Conservation (phyloP, 2,888 invertebrate species). For the Cistogaster globosa region DNA sequence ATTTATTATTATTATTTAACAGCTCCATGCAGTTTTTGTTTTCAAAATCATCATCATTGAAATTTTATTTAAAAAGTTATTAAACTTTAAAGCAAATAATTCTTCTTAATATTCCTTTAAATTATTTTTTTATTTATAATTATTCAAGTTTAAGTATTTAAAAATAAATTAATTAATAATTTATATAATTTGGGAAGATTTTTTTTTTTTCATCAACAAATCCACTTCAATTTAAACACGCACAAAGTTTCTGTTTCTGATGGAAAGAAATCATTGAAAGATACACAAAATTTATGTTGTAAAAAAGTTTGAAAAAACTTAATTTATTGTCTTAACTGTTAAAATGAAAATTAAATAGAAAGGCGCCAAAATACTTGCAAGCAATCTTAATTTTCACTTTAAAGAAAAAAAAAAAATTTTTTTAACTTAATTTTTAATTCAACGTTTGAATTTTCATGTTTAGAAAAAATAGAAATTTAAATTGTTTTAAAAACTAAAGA, state of each 20-base stretch:
- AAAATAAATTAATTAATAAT: conserved; percentile 32
- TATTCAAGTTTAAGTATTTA: conserved; percentile 2
- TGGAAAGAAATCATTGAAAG: conserved; percentile 38
- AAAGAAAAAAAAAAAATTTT: too few relatives aligned
- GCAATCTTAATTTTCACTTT: too few relatives aligned
- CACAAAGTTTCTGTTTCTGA: background rate
- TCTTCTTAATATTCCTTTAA: conserved; percentile 1
- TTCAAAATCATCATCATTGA: background rate
- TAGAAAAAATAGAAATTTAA: background rate
- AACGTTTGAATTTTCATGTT: too few relatives aligned
- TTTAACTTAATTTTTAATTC: too few relatives aligned
- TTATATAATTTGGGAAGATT: conserved; percentile 2
- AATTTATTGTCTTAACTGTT: too few relatives aligned
- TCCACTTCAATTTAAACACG: conserved; percentile 39
- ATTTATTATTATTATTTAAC: too few relatives aligned
- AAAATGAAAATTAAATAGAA: too few relatives aligned
- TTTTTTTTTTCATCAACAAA: background rate
- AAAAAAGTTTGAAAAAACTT: conserved; percentile 3
- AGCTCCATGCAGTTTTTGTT: too few relatives aligned
- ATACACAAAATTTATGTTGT: conserved; percentile 40
- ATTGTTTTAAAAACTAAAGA: background rate
- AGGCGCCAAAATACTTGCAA: too few relatives aligned
- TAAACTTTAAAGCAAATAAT: conserved; percentile 27
- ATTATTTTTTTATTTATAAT: conserved; percentile 17
- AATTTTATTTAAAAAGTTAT: conserved; percentile 1